These are phyloP conservation scores for Drosophila paucipuncta DNA, from an alignment of 2,888 invertebrate species.

Conservation along the genomic window DNA sequence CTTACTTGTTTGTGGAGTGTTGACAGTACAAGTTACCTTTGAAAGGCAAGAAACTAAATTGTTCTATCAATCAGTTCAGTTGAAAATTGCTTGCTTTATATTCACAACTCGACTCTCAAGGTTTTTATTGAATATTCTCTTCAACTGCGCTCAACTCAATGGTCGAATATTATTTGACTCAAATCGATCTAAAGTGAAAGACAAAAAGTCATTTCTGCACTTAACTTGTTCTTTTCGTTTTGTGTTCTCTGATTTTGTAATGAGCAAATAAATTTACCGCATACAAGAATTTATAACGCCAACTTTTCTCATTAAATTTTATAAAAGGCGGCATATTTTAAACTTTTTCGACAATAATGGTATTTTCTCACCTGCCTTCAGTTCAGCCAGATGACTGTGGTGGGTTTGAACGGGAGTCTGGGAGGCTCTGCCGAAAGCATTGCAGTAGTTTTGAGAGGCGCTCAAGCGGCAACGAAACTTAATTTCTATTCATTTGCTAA, in stretches of 20 bases:
- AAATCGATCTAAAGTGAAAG: slow-evolving; percentile 11
- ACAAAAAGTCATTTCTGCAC: slow-evolving; percentile 11
- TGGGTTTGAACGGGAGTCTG: background rate
- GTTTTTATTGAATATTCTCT: background rate
- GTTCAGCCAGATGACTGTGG: background rate
- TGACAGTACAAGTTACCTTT: background rate
- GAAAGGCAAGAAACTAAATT: background rate
- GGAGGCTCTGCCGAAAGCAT: slow-evolving; percentile 39
- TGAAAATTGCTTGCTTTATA: background rate
- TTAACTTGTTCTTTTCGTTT: background rate
- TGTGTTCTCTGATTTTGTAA: slow-evolving; percentile 33
- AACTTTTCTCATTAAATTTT: slow-evolving; percentile 82
- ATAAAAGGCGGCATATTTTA: slow-evolving; percentile 80
- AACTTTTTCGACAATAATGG: slow-evolving; percentile 80
- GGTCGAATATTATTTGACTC: slow-evolving; percentile 4
- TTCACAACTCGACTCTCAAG: background rate
- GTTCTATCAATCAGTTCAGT: background rate
- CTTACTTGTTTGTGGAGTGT: background rate
- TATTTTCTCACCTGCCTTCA: slow-evolving; percentile 73
- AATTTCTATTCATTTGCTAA: slow-evolving; percentile 80
- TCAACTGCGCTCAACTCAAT: background rate
- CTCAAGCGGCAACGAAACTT: slow-evolving; percentile 79
- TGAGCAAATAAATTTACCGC: slow-evolving; percentile 76
- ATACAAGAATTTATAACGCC: slow-evolving; percentile 79
- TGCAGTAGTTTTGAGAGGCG: slow-evolving; percentile 73